Evolutionary conservation across 2,888 invertebrate genomes (phyloP).

Genomic region (Embidobia sp.): DNA sequence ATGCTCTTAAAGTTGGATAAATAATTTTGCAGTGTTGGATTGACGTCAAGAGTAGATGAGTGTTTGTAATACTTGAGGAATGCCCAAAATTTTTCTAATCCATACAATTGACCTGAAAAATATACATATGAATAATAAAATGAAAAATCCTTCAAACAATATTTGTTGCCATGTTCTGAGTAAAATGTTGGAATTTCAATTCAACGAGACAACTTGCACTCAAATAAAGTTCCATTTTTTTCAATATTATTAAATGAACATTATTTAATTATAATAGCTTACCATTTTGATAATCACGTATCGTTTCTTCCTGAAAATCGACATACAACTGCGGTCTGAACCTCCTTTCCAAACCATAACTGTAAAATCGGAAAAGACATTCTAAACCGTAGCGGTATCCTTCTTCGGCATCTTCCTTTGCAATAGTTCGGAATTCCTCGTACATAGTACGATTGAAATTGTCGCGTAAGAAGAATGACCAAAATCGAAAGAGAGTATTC

Average conservation of each 20-base stretch:
- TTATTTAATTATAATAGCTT: too few species aligned
- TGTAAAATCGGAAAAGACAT: slow-evolving; percentile 97
- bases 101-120: slow-evolving; percentile 94
- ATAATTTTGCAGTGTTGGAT: slow-evolving; percentile 87
- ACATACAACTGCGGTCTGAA: slow-evolving; percentile 97
- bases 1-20: slow-evolving; percentile 91
- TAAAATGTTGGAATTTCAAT: too few species aligned
- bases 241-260: too few species aligned
- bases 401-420: slow-evolving; percentile 95
- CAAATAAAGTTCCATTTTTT: too few species aligned
- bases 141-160: too few species aligned
- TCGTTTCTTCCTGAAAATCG: slow-evolving; percentile 97
- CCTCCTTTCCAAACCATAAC: slow-evolving; percentile 97
- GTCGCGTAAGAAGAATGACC: slow-evolving; percentile 99
- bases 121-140: too few species aligned
- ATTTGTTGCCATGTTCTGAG: too few species aligned
- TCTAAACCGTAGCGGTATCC: slow-evolving; percentile 95
- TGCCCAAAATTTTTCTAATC: slow-evolving; percentile 99
- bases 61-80: slow-evolving; percentile 98
- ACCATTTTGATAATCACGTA: slow-evolving; percentile 94
- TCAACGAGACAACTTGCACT: too few species aligned
- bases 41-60: slow-evolving; percentile 88
- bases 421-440: slow-evolving; percentile 94
- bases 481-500: slow-evolving; percentile 99
- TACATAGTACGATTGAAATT: slow-evolving; percentile 99